Conservation (phyloP, 2,888 invertebrate species). For the Syrista parreyssii region DNA sequence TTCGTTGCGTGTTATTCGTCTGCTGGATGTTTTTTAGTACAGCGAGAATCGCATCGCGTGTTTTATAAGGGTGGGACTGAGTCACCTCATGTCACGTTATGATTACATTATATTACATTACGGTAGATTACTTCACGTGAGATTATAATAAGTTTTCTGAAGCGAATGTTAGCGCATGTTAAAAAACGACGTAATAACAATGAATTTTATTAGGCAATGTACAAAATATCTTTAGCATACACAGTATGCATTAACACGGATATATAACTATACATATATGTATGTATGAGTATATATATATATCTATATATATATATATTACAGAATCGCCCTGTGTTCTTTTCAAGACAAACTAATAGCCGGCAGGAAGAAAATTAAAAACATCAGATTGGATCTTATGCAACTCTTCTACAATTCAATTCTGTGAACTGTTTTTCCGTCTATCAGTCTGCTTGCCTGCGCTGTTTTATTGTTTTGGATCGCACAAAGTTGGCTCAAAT, state of each 20-base stretch:
- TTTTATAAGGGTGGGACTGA: background rate
- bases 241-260: constrained; percentile 49
- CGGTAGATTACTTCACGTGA: background rate
- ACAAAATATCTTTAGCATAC: constrained; percentile 55
- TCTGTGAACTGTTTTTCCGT: background rate
- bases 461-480: background rate
- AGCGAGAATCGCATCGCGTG: background rate
- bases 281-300: constrained; percentile 9
- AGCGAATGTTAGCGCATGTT: background rate
- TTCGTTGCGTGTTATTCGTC: background rate
- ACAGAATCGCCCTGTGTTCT: background rate
- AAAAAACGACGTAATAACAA: background rate
- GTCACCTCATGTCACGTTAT: background rate
- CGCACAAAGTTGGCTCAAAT: background rate
- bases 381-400: background rate
- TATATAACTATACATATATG: constrained; percentile 9
- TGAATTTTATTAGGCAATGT: constrained; percentile 43
- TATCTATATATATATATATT: constrained; percentile 5
- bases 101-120: background rate
- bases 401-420: background rate
- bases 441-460: background rate
- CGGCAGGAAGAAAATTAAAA: background rate
- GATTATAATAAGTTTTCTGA: background rate
- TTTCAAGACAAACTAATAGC: background rate
- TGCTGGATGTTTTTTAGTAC: background rate